Percentiles rank a stretch among this genome's conserved stretches.
These are phyloP conservation scores for Athene cunicularia DNA, from an alignment of 2,113 vertebrate genomes.

Conservation along the genomic window DNA sequence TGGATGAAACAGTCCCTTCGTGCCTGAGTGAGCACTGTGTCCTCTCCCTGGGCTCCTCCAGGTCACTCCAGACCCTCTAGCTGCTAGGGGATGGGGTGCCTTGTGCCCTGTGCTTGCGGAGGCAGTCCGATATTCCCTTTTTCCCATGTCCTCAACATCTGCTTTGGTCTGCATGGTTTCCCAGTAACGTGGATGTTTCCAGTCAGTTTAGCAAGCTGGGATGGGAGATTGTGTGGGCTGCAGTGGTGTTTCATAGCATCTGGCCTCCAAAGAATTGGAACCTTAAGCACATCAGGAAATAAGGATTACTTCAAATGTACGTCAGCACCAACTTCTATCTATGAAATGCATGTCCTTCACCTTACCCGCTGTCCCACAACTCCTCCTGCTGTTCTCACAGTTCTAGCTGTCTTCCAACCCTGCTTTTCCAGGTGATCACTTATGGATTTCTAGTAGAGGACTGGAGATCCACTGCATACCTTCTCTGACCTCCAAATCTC, in stretches of 20 bases:
- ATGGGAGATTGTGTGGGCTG: neutral
- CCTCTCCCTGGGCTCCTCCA: neutral
- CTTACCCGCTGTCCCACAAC: neutral
- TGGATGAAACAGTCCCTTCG: neutral
- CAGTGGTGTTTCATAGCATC: neutral
- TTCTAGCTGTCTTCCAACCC: neutral
- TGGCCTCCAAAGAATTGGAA: neutral
- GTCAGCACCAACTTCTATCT: neutral
- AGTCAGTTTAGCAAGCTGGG: neutral
- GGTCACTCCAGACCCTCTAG: neutral
- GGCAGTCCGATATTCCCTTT: neutral
- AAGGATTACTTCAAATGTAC: neutral
- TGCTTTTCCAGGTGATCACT: neutral
- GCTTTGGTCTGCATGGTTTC: neutral
- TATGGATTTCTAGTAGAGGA: neutral
- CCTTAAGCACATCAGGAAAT: neutral
- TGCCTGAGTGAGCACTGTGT: neutral
- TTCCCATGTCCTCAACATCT: neutral
- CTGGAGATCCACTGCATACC: rapidly evolving
- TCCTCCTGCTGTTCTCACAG: neutral
- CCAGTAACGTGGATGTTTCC: neutral
- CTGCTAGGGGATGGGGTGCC: neutral
- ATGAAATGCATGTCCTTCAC: neutral
- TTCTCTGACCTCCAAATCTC: neutral
- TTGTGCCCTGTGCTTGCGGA: neutral